Base-by-base conservation (phyloP, 64 coral and sea anemone genomes). In the Platygyra sinensis region DNA sequence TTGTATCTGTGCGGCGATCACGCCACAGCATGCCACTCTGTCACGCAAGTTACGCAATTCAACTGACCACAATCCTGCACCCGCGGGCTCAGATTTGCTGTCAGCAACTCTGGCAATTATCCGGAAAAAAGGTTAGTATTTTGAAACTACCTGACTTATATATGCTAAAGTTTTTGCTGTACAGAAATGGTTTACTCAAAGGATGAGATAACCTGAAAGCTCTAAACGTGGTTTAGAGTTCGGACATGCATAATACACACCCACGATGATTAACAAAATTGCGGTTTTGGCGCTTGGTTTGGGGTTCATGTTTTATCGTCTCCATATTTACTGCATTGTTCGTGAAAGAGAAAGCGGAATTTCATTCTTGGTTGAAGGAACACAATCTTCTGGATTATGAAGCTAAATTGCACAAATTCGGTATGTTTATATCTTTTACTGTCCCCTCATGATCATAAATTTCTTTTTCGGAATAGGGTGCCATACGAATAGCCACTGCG, bases 401-500 rank as follows among this genome's bases (percentile, higher is more conserved):
- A 24, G 39, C 54, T 52, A 92, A 92, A 19, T 67, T 92, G 33
- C 62, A 92, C 24, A 92, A 61, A 63, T 83, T 84, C n/a, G 81
- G 90, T 92, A 92, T 50, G 90, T 63, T n/a, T 10, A n/a, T 9
- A n/a, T 1, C 33, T 57, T 15, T 57, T 12, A 57, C 15, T 12
- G 15, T 57, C 15, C 54, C 15, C 15, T 14, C 54, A 57, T 46
- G 6, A 46, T 14, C 54, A 57, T 46, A 46, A 46, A 46, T 46
- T 46, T 46, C 42, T 46, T 6, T 46, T 46, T 5, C 3, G 42
- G 4, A 46, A 46, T 46, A 46, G 7, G 33, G 33, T 36, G 33
- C 33, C 33, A 3, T 36, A 36, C 1, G 1, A 36, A 36, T 36
- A 36, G 33, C 3, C 33, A 36, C 33, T 36, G 33, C 33, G 1